Base-by-base conservation (phyloP, 2,888 invertebrate species). In the Athrips mouffetella region DNA sequence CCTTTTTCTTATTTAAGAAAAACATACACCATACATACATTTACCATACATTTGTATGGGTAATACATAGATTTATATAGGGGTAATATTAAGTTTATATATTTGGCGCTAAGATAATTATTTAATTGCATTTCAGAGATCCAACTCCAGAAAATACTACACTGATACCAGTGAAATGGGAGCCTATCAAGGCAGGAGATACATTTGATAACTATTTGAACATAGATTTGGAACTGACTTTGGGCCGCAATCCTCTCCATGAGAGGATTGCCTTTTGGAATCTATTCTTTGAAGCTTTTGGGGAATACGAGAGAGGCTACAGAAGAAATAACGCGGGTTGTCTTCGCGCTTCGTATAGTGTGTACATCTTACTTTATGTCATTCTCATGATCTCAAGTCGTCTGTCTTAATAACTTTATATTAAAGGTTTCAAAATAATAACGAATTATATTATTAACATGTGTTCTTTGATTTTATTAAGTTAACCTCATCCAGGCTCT, bases 141-240 rank as follows among this genome's bases (percentile, higher is more conserved):
- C 80, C 80, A 0, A 78, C 74, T 1, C 76, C 78, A 0, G 60
- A 65, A 15, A 53, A 48, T 0, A 56, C 71, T 0, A 63, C 71
- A 0, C 56, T 77, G 0, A 45, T 79, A 2, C 71, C 73, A n/a
- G 56, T 70, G 4, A 64, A 62, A 50, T 83, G 82, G 82, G 40
- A 52, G 2, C 70, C 74, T 0, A 60, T 71, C 1, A 70, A 55
- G 55, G 5, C 11, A n/a, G 6, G 56, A 60, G 0, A 56, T 57
- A 1, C 48, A 49, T 0, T 47, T n/a, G n/a, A 62, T 30, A 48
- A 68, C 31, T 76, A 66, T 35, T 35, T 78, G 13, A 52, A 67
- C 16, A 71, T 78, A 6, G 58, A 67, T 3, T 16, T 76, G 3
- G 25, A 47, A 0, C 10, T 65, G 50, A 51, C 2, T 53, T 50